phyloP scores from a whole-genome alignment of 2,888 invertebrate genomes.

The Pterobdella sp. region DNA sequence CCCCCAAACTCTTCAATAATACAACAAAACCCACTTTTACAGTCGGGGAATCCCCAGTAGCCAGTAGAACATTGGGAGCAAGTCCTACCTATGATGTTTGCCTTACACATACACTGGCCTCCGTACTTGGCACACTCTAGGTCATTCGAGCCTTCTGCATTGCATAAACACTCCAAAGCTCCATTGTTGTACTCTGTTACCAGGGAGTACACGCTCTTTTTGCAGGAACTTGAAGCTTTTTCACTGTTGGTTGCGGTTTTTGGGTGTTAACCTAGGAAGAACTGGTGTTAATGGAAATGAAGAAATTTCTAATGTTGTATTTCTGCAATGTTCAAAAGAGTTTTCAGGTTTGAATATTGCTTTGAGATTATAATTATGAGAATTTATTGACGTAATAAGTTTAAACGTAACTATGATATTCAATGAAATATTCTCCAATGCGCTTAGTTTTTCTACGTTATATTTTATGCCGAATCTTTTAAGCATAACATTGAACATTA shows the following conservation, averaged over 20 bases:
- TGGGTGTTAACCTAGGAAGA: too few relatives aligned
- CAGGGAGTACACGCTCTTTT: constrained; percentile 81
- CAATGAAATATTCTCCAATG: too few relatives aligned
- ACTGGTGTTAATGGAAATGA: too few relatives aligned
- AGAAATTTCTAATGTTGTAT: background rate
- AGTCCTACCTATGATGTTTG: constrained; percentile 73
- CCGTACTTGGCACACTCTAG: constrained; percentile 87
- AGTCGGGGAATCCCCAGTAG: constrained; percentile 89
- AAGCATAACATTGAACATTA: too few relatives aligned
- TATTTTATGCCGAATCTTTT: too few relatives aligned
- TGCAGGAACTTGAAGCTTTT: constrained; percentile 62
- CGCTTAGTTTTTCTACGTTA: too few relatives aligned
- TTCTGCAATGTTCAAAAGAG: too few relatives aligned
- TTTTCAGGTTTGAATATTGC: too few relatives aligned
- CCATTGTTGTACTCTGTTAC: constrained; percentile 91
- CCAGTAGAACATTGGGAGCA: constrained; percentile 62
- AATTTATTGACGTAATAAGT: too few relatives aligned
- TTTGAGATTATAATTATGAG: too few relatives aligned
- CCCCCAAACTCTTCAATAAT: background rate
- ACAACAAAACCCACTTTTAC: constrained; percentile 56
- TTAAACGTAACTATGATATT: too few relatives aligned
- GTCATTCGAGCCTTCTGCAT: constrained; percentile 74
- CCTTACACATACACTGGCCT: constrained; percentile 86
- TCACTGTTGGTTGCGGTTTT: too few relatives aligned
- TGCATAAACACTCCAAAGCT: constrained; percentile 79